phyloP scores from a whole-genome alignment of 1,140 invertebrate genomes.

The Maconellicoccus hirsutus region DNA sequence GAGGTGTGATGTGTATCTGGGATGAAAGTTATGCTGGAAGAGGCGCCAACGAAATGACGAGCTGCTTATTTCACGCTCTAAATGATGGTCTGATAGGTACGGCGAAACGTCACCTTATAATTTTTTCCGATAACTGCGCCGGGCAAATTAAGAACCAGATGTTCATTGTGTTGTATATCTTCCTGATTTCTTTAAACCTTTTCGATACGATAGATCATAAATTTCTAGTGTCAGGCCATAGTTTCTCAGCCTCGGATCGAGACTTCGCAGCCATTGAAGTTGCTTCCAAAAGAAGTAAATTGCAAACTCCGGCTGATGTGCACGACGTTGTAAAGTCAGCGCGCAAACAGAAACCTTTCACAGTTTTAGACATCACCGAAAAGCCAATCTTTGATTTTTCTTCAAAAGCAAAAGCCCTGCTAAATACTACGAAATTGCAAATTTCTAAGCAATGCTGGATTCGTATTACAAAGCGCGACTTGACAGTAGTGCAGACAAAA shows the following conservation, averaged over 20 bases:
- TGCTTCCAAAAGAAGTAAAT: slow-evolving; percentile 25
- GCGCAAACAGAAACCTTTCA: too few species aligned
- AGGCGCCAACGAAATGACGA: slow-evolving; percentile 28
- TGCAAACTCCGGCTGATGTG: too few species aligned
- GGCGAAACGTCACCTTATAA: slow-evolving; percentile 22
- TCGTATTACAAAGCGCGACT: too few species aligned
- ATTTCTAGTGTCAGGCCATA: slow-evolving; percentile 28
- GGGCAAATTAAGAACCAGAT: slow-evolving; percentile 30
- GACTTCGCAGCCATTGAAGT: slow-evolving; percentile 28
- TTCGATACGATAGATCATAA: slow-evolving; percentile 27
- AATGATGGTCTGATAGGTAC: not conserved
- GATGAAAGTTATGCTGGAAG: slow-evolving; percentile 25
- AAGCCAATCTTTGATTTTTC: too few species aligned
- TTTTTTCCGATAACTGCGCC: slow-evolving; percentile 29
- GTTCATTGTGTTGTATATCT: slow-evolving; percentile 27
- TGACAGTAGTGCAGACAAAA: too few species aligned
- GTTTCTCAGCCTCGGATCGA: slow-evolving; percentile 26
- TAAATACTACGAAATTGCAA: too few species aligned
- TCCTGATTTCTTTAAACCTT: slow-evolving; percentile 22
- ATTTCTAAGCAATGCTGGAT: too few species aligned
- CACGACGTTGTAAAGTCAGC: too few species aligned
- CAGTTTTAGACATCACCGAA: too few species aligned
- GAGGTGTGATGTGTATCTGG: slow-evolving; percentile 26
- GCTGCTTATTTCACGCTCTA: slow-evolving; percentile 24
- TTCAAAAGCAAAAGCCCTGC: too few species aligned